Evolutionary conservation across 2,113 vertebrate genomes (phyloP), one percentile per base, ranked within the genome.

Genomic region (Microtus ochrogaster): DNA sequence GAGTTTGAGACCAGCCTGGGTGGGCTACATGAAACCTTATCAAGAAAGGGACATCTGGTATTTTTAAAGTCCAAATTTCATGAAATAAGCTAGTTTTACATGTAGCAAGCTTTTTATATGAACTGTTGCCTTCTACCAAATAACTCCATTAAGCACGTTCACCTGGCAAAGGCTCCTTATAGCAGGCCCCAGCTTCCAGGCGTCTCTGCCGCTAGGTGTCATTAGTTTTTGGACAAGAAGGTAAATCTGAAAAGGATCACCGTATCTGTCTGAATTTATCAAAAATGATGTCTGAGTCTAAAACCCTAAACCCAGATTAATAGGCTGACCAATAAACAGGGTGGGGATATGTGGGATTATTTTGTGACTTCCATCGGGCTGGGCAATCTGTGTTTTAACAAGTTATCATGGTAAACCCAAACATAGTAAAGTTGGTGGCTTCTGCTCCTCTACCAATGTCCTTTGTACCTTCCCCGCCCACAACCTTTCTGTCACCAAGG

Each of bases 61-160:
- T 33, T 92, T 77, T 91, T 76, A 65, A 81, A 85, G 88, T 41
- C 87, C 9, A 84, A 68, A 87, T 90, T 90, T 36, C 12, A 84
- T 30, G n/a, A 87, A 39, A 21, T 55, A 77, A 88, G 41, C 10
- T 55, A 91, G 2, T 26, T 85, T 39, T 70, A 77, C 49, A 77
- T 73, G 24, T 76, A 36, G 7, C 13, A 73, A 41, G 5, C 68
- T 36, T 76, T 68, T 36, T 28, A 87, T 65, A 33, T 1, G 7
- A 13, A 78, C 24, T 74, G 5, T 26, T 44, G 21, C 78, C 39
- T 79, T 52, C 82, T 52, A 74, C 17, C 73, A 90, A 96, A 92
- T 81, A 61, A 39, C 3, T 72, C 33, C n/a, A 47, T 72, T 82
- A 90, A 94, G 5, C 77, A 65, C 78, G 72, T 89, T 89, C 76